A percentile compares a stretch with the other conserved stretches of the same genome.
These are phyloP conservation scores for Balaenoptera acutorostrata DNA, from an alignment of 2,113 vertebrate genomes.

Conservation along the genomic window DNA sequence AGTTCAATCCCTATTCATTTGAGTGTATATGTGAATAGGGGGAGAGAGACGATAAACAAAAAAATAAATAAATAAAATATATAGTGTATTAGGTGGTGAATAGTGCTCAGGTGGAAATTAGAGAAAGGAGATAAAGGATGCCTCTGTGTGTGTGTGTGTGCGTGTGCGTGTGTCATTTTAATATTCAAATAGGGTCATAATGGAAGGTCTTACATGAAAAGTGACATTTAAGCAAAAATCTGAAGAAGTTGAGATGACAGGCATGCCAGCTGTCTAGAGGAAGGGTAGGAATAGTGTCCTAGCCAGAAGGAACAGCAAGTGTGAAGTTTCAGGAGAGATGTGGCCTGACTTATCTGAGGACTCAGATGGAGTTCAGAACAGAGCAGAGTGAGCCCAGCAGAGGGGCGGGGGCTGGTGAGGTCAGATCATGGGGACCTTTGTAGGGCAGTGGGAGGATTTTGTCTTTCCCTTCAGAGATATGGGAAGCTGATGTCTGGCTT, in stretches of 20 bases:
- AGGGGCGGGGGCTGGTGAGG: accelerated
- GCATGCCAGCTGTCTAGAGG: background rate
- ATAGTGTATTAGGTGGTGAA: too few relatives aligned
- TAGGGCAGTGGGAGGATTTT: background rate
- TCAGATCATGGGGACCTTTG: background rate
- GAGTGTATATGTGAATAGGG: background rate
- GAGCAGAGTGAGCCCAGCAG: background rate
- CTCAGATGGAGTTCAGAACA: accelerated
- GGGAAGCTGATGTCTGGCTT: background rate
- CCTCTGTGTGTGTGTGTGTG: background rate
- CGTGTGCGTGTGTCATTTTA: too few relatives aligned
- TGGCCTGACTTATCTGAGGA: background rate
- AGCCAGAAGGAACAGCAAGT: too few relatives aligned
- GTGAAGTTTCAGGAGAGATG: background rate
- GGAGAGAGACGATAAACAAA: background rate
- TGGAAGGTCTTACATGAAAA: background rate
- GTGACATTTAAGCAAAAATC: background rate
- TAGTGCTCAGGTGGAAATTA: background rate
- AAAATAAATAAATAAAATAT: background rate
- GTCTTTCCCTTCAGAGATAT: background rate
- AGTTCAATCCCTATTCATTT: background rate
- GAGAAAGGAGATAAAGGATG: background rate
- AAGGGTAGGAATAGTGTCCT: background rate
- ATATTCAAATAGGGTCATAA: background rate
- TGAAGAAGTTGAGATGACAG: background rate